phyloP scores from a whole-genome alignment of 2,888 invertebrate genomes.

The Sesia bembeciformis region DNA sequence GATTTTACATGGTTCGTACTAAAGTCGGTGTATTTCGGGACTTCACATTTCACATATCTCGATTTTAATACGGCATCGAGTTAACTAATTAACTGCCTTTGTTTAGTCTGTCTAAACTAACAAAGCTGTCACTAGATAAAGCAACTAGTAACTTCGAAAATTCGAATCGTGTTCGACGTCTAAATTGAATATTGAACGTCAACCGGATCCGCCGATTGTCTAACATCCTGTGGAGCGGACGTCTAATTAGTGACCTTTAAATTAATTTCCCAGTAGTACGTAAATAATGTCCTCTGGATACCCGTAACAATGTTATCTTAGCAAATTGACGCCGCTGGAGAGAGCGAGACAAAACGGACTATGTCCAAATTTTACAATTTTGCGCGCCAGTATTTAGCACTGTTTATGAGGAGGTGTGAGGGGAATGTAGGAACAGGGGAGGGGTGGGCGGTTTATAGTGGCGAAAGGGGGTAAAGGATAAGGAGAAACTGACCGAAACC shows the following conservation, averaged over 20 bases:
- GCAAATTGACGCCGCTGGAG: constrained; percentile 52
- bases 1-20: no score
- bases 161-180: neutral
- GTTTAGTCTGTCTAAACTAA: no score
- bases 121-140: neutral
- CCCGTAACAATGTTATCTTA: constrained; percentile 57
- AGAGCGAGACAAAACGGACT: constrained; percentile 41
- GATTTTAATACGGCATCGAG: no score
- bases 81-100: no score
- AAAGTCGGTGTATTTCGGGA: no score
- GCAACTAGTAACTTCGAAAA: neutral
- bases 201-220: constrained; percentile 10
- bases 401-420: constrained; percentile 51
- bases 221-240: constrained; percentile 23
- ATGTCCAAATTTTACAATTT: constrained; percentile 63
- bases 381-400: constrained; percentile 57
- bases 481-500: constrained; percentile 56
- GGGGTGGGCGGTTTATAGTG: constrained; percentile 41
- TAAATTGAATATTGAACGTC: neutral
- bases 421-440: constrained; percentile 13
- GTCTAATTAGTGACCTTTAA: constrained; percentile 37
- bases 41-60: no score
- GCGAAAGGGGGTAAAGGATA: constrained; percentile 53
- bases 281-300: constrained; percentile 35
- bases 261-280: constrained; percentile 47